Evolutionary conservation across 2,888 invertebrate species (phyloP), one percentile per base, ranked within the genome.

Genomic region (Mythimna ferrago): DNA sequence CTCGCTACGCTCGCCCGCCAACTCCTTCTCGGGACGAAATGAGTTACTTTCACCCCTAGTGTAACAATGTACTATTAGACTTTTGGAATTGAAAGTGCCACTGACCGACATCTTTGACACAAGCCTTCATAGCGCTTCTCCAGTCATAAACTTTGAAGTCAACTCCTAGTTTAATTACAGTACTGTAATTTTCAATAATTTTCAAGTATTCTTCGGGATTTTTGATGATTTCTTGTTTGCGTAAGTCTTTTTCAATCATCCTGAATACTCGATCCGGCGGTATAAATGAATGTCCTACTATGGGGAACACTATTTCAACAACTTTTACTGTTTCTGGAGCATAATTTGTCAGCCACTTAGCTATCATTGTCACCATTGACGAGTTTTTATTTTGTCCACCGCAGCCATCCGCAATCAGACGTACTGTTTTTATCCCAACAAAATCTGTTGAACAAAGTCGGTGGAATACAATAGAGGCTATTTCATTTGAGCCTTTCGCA

Each of bases 351-450:
- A 88, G 62, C 87, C 86, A 88, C 63, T 76, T 78, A 57, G 66
- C 65, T 58, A 73, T 81, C 86, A 89, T 87, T 51, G 76, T 83
- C 44, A 86, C 56, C 74, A 89, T 75, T 11, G 76, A 86, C 7
- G 84, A 78, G 77, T 88, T 89, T 73, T 88, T 89, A 71, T 88
- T 90, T 77, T 90, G 88, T 26, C 86, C 88, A 35, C 78, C 86
- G 71, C 89, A 90, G 48, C 87, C 89, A 79, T 90, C 90, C 38
- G 88, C 82, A 51, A 88, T 73, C 44, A 91, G 78, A 35, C 86
- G 83, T 67, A 90, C 71, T 60, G 57, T 74, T 19, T 54, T 70
- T n/a, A 84, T 75, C 21, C 61, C 66, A 38, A 69, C 63, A 48
- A 73, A 65, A 67, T 81, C 72, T 44, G 53, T 69, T 61, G 57